Conservation (phyloP, 2,888 invertebrate species). For the Aricia artaxerxes region DNA sequence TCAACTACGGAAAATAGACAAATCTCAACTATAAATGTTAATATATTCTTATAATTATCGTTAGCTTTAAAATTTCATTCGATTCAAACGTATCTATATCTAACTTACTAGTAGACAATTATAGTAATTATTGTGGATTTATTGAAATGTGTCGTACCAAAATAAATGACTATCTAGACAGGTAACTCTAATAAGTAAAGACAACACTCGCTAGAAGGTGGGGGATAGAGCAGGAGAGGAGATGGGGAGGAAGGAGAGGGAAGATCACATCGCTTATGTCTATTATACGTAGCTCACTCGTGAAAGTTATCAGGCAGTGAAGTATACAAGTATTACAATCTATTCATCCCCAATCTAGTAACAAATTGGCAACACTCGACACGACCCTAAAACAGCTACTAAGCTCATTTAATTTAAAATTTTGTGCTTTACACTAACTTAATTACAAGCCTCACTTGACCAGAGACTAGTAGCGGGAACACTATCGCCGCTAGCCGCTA, state of each 20-base stretch:
- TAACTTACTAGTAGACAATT: conserved; percentile 45
- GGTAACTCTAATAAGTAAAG: conserved; percentile 48
- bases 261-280: conserved; percentile 53
- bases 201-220: neutral
- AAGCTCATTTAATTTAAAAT: conserved; percentile 44
- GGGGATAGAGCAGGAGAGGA: too few species aligned
- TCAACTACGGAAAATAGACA: conserved; percentile 74
- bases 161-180: conserved; percentile 63
- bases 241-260: conserved; percentile 40
- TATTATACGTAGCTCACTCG: conserved; percentile 64
- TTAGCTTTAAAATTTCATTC: conserved; percentile 54
- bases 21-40: conserved; percentile 37
- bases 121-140: conserved; percentile 42
- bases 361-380: conserved; percentile 41
- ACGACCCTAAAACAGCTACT: conserved; percentile 43
- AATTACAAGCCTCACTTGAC: conserved; percentile 35
- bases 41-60: conserved; percentile 42
- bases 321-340: conserved; percentile 44
- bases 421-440: conserved; percentile 36
- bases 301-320: conserved; percentile 50
- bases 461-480: neutral
- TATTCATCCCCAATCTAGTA: conserved; percentile 44
- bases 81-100: conserved; percentile 58
- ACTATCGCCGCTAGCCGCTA: neutral
- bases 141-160: conserved; percentile 58